These are phyloP conservation scores for Adelognathus sp. DNA, from an alignment of 2,888 invertebrate species.

Conservation along the genomic window DNA sequence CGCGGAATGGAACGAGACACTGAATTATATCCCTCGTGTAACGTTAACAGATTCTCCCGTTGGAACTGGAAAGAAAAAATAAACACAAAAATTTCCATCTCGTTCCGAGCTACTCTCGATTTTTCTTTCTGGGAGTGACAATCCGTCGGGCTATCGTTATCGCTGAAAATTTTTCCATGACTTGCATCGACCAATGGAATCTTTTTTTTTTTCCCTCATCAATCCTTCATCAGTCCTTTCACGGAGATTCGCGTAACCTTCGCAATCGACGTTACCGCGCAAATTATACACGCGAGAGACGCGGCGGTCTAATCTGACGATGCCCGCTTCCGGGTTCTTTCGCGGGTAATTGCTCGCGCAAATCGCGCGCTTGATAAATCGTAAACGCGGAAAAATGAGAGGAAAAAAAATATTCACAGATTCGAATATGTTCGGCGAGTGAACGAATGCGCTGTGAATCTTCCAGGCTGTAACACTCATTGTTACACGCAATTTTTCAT, in stretches of 20 bases:
- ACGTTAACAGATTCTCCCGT: background rate
- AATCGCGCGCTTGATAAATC: constrained; percentile 17
- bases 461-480: too few relatives aligned
- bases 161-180: background rate
- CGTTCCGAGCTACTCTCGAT: constrained; percentile 17
- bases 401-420: background rate
- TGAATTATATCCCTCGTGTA: constrained; percentile 17
- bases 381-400: background rate
- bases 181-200: background rate
- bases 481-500: background rate
- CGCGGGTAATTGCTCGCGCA: constrained; percentile 35
- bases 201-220: background rate
- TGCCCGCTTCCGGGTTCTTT: constrained; percentile 48
- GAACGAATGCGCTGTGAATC: too few relatives aligned
- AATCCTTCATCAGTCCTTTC: constrained; percentile 26
- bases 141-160: background rate
- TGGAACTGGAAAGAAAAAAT: too few relatives aligned
- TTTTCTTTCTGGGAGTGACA: background rate
- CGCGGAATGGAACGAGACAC: constrained; percentile 2
- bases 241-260: constrained; percentile 43
- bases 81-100: background rate
- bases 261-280: constrained; percentile 10
- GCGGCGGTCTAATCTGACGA: constrained; percentile 28
- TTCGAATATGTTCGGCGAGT: too few relatives aligned
- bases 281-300: constrained; percentile 41